Evolutionary conservation across 2,888 invertebrate genomes (phyloP).

Genomic region (Pristionchus maxplancki): DNA sequence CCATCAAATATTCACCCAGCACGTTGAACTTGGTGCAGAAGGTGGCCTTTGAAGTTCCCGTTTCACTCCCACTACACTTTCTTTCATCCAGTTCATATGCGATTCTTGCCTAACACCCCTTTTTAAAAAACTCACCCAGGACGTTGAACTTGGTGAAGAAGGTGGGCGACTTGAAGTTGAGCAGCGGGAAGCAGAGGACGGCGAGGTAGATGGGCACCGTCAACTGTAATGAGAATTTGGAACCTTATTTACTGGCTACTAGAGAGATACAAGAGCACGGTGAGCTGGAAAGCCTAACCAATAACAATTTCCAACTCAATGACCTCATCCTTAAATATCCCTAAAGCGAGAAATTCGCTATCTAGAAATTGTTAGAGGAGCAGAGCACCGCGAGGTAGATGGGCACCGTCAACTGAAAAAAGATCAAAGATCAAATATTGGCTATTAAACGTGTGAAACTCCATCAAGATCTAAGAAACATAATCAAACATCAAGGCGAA

Average conservation of each 20-base stretch:
- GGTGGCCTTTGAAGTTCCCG: neutral
- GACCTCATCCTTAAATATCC: too few species aligned
- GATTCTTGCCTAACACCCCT: too few species aligned
- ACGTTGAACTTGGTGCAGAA: neutral
- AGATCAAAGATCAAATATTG: conserved; percentile 22
- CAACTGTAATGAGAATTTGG: conserved; percentile 79
- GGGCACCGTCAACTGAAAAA: conserved; percentile 86
- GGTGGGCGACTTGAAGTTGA: conserved; percentile 90
- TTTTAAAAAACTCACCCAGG: conserved; percentile 86
- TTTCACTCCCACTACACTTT: too few species aligned
- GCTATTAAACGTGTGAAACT: neutral
- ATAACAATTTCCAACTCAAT: too few species aligned
- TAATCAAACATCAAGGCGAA: too few species aligned
- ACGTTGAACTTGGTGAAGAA: conserved; percentile 95
- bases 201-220: conserved; percentile 90
- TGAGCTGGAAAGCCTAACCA: too few species aligned
- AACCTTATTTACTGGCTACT: too few species aligned
- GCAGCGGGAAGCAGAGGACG: conserved; percentile 86
- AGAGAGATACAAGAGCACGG: neutral
- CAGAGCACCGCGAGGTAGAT: conserved; percentile 86
- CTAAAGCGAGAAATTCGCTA: too few species aligned
- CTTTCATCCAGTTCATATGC: too few species aligned
- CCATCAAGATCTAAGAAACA: too few species aligned
- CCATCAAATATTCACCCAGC: neutral
- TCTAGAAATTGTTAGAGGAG: conserved; percentile 85